Evolutionary conservation across 2,797 vertebrate species (phyloP).

Genomic region (Neomorphus geoffroyi): DNA sequence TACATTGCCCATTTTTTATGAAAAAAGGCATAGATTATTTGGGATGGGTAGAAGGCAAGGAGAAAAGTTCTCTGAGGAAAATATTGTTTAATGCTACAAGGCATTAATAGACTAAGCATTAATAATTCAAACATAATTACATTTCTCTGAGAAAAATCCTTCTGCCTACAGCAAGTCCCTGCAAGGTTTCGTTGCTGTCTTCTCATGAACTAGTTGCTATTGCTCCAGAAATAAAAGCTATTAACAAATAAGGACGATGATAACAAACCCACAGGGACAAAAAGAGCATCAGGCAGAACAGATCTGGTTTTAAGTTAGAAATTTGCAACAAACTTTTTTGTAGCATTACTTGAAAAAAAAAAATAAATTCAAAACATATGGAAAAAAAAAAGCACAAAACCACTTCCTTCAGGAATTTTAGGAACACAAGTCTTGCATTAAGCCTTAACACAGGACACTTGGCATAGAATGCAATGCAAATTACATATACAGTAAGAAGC

Average conservation of each 20-base stretch:
- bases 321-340: not conserved
- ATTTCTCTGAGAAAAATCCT: not conserved
- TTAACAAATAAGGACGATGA: not conserved
- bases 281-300: conserved; percentile 27
- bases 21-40: not conserved
- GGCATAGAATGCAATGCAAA: not conserved
- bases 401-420: not conserved
- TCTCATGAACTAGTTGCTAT: not conserved
- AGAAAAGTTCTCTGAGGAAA: not conserved
- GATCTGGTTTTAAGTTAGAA: not conserved
- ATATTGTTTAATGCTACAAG: not conserved
- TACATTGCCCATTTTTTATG: not conserved
- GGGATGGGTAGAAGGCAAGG: not conserved
- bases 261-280: not conserved
- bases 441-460: not conserved
- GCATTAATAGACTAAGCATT: not conserved
- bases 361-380: not conserved
- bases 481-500: not conserved
- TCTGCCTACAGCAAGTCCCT: not conserved
- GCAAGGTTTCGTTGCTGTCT: not conserved
- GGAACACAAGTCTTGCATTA: not conserved
- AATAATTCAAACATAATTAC: not conserved
- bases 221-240: conserved; percentile 16
- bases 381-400: not conserved
- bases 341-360: not conserved